Conservation (phyloP, 2,113 vertebrate species). For the Pogona vitticeps region DNA sequence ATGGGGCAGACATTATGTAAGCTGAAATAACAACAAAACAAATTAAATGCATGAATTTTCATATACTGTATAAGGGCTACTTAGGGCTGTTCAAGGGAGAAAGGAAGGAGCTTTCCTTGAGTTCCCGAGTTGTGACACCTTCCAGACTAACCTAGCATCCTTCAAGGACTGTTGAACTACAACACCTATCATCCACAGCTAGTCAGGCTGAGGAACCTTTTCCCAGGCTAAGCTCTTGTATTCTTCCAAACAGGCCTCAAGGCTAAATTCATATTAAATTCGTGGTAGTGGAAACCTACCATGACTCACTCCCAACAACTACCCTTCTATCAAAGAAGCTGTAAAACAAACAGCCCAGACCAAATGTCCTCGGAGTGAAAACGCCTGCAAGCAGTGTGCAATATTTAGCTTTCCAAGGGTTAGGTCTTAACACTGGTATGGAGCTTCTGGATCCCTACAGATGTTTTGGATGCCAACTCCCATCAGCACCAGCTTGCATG, state of each 20-base stretch:
- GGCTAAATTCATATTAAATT: not conserved
- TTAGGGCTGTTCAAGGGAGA: not conserved
- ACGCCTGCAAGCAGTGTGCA: not conserved
- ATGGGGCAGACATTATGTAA: no score
- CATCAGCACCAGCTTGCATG: not conserved
- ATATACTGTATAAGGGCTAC: no score
- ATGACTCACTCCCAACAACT: not conserved
- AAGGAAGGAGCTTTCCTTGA: not conserved
- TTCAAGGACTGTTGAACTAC: not conserved
- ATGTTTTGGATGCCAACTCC: not conserved
- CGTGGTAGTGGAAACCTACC: not conserved
- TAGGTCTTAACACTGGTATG: no score
- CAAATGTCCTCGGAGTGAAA: not conserved
- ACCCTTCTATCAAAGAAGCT: not conserved
- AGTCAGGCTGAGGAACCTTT: not conserved
- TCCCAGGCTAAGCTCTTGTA: not conserved
- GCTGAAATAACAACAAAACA: no score
- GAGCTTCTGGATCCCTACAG: not conserved
- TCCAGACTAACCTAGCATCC: not conserved
- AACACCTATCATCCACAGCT: not conserved
- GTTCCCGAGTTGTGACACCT: not conserved
- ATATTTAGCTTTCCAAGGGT: no score
- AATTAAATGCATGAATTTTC: no score
- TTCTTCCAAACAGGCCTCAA: not conserved
- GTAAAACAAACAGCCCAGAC: slow-evolving; percentile 2